These are phyloP conservation scores for Podarcis siculus DNA, from an alignment of 2,797 vertebrate species.

Conservation along the genomic window DNA sequence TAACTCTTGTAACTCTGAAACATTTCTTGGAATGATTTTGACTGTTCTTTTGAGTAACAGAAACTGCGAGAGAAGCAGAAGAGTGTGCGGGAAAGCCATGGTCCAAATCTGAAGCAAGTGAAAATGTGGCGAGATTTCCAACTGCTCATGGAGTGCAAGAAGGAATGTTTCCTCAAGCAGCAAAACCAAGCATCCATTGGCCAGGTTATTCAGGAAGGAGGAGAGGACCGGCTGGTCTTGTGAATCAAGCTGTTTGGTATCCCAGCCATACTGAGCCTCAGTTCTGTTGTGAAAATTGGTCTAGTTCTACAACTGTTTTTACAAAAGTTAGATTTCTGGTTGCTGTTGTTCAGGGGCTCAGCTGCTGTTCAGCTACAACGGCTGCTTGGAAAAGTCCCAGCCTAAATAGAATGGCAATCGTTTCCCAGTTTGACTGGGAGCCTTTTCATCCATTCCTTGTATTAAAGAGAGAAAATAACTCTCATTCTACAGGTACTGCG, in stretches of 20 bases:
- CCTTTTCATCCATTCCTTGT: too few species aligned
- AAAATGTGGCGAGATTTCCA: conserved; percentile 96
- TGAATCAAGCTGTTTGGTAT: conserved; percentile 66
- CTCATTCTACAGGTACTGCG: not conserved
- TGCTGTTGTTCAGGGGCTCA: not conserved
- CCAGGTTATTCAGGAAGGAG: conserved; percentile 93
- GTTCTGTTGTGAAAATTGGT: not conserved
- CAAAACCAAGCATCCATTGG: conserved; percentile 88
- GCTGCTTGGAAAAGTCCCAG: not conserved
- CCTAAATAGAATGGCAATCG: not conserved
- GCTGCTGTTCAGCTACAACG: too few species aligned
- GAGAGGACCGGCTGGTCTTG: conserved; percentile 90
- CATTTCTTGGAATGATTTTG: not conserved
- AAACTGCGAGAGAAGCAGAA: conserved; percentile 95
- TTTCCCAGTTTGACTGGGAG: not conserved
- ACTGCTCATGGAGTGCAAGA: conserved; percentile 92
- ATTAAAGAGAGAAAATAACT: not conserved
- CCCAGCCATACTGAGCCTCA: too few species aligned
- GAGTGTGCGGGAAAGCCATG: conserved; percentile 88
- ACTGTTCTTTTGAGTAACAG: conserved; percentile 73
- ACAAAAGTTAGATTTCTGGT: not conserved
- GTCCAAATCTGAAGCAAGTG: conserved; percentile 93
- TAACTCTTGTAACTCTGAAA: not conserved
- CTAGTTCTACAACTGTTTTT: conserved; percentile 7
- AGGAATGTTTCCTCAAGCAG: conserved; percentile 89